Evolutionary conservation across 53 echinoderm and acorn worm species (phyloP).

Genomic region (Patiria pectinifera): DNA sequence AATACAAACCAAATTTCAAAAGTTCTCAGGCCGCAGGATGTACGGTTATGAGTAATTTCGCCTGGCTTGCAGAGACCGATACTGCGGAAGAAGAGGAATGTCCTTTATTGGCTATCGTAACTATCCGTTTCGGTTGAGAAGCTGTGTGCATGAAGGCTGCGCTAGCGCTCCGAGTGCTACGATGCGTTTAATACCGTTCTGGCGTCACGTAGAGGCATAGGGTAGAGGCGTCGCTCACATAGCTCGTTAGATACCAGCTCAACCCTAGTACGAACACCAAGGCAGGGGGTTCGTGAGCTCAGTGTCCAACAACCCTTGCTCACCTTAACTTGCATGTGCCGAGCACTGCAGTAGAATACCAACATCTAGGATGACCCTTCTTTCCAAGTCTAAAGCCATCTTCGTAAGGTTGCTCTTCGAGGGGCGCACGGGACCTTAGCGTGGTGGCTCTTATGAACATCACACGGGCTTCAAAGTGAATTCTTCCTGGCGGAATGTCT

Average conservation of each 20-base stretch:
- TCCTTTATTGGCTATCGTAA: slow-evolving; percentile 2
- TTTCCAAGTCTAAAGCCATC: slow-evolving; percentile 58
- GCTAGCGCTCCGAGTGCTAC: background rate
- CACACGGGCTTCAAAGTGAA: slow-evolving; percentile 47
- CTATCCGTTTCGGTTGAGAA: background rate
- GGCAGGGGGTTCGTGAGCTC: background rate
- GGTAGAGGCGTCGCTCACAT: background rate
- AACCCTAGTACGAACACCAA: too few species aligned
- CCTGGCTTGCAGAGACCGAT: too few species aligned
- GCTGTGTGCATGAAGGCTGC: background rate
- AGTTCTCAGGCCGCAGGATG: too few species aligned
- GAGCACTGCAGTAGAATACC: too few species aligned
- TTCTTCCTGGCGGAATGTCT: slow-evolving; percentile 60
- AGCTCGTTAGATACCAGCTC: too few species aligned
- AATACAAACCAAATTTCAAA: too few species aligned
- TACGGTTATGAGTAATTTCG: background rate
- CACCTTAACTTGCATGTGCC: too few species aligned
- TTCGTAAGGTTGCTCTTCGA: slow-evolving; percentile 63
- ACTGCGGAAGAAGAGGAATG: background rate
- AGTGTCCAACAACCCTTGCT: background rate
- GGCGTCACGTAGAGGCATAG: background rate
- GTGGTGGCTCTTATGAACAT: slow-evolving; percentile 57
- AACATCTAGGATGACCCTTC: slow-evolving; percentile 23
- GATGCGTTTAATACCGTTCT: slow-evolving; percentile 25
- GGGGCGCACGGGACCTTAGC: slow-evolving; percentile 59